A percentile compares a stretch with the other conserved stretches of the same genome.
phyloP scores from a whole-genome alignment of 2,113 vertebrate species.

The Xerus inauris region DNA sequence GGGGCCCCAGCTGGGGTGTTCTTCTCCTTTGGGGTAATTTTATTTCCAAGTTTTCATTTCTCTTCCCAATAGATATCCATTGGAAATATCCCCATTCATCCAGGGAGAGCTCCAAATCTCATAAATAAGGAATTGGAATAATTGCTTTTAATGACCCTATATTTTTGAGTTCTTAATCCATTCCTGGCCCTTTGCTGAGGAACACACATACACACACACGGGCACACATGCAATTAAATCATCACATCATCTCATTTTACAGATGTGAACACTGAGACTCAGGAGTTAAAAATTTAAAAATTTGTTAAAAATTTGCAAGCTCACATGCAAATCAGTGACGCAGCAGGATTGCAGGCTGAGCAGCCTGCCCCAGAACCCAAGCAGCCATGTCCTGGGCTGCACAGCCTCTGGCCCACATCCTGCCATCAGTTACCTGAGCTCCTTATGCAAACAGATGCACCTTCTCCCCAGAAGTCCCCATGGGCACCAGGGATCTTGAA shows the following conservation, averaged over 20 bases:
- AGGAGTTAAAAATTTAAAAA: not conserved
- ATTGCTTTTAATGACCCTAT: not conserved
- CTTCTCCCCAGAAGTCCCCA: not conserved
- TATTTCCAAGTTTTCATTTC: not conserved
- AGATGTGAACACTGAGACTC: not conserved
- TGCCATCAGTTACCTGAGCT: not conserved
- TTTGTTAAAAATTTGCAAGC: too few relatives aligned
- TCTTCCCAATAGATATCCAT: not conserved
- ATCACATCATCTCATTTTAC: not conserved
- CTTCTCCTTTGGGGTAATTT: not conserved
- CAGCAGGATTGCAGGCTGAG: not conserved
- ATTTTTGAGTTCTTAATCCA: constrained; percentile 3
- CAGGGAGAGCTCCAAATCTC: not conserved
- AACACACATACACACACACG: not conserved
- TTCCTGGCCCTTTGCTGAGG: not conserved
- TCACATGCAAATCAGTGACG: not conserved
- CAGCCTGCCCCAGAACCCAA: not conserved
- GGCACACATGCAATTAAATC: not conserved
- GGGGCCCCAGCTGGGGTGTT: too few relatives aligned
- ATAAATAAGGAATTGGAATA: not conserved
- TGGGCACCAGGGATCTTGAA: not conserved
- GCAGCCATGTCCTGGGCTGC: not conserved
- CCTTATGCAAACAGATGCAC: not conserved
- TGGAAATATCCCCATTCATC: not conserved
- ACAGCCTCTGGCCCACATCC: not conserved